Evolutionary conservation across 2,797 vertebrate species (phyloP).

Genomic region (Carduelis carduelis): DNA sequence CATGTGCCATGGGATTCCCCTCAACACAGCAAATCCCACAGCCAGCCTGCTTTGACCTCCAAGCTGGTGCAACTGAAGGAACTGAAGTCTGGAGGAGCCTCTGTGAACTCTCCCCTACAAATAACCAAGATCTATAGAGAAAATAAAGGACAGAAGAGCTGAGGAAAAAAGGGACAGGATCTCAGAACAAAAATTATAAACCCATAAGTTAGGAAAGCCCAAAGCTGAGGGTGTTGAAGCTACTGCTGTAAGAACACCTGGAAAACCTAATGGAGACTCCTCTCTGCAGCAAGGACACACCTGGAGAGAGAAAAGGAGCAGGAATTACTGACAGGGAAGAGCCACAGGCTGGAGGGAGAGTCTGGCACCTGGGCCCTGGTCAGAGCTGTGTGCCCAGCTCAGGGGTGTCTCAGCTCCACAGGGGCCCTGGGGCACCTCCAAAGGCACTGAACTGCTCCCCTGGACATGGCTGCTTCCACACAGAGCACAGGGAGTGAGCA

Average conservation of each 20-base stretch:
- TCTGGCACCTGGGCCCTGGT: rapidly evolving
- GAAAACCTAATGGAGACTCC: background rate
- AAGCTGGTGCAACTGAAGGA: background rate
- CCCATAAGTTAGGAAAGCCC: constrained; percentile 67
- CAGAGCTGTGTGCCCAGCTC: background rate
- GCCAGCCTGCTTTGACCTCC: background rate
- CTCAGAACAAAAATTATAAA: constrained; percentile 57
- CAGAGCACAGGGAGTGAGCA: background rate
- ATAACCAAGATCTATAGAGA: background rate
- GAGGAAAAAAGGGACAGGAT: background rate
- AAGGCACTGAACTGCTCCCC: background rate
- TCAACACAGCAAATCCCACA: background rate
- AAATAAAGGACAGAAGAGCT: background rate
- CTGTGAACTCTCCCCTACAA: background rate
- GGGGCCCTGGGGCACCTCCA: background rate
- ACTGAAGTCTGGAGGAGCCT: background rate
- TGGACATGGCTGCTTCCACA: background rate
- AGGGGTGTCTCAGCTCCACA: rapidly evolving
- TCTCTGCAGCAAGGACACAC: constrained; percentile 2
- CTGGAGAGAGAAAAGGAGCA: constrained; percentile 34
- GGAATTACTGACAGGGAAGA: background rate
- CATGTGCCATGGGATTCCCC: background rate
- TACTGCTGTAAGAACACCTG: constrained; percentile 54
- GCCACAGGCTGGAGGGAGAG: background rate
- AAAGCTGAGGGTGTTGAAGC: constrained; percentile 56